A percentile compares a stretch with the other conserved stretches of the same genome.
Evolutionary conservation across 2,797 vertebrate genomes (phyloP).

Genomic region (Etheostoma perlongum): DNA sequence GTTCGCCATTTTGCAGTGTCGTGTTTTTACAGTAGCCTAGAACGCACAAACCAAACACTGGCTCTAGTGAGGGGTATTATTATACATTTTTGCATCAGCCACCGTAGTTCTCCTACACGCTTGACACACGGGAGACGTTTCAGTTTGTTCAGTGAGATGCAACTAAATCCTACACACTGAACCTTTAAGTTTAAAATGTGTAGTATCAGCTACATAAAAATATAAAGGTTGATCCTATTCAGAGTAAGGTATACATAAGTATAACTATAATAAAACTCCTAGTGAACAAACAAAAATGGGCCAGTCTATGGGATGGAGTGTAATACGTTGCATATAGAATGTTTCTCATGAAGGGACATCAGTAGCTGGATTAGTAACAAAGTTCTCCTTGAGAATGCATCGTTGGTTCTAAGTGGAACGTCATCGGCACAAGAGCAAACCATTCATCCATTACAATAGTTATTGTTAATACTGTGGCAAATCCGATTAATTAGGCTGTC

Average conservation of each 20-base stretch:
- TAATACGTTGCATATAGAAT: not conserved
- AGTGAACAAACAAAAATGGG: not conserved
- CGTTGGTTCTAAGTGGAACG: conserved; percentile 55
- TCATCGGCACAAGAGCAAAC: conserved; percentile 43
- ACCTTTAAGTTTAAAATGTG: no score
- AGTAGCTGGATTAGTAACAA: conserved; percentile 43
- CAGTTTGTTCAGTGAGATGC: no score
- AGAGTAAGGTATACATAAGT: not conserved
- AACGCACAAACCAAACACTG: no score
- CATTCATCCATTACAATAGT: conserved; percentile 53
- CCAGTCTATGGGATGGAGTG: not conserved
- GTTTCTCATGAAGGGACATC: not conserved
- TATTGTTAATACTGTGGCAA: conserved; percentile 54
- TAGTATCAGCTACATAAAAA: no score
- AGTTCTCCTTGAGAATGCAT: conserved; percentile 62
- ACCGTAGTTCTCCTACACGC: no score
- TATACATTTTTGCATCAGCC: no score
- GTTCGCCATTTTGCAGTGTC: no score
- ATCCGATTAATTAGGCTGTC: conserved; percentile 63
- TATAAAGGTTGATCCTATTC: not conserved
- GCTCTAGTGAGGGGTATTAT: no score
- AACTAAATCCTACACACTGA: no score
- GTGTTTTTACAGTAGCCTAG: no score
- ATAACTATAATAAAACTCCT: conserved; percentile 4
- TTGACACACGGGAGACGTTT: no score